phyloP scores from a whole-genome alignment of 2,113 vertebrate genomes.

The Heliornis fulica region DNA sequence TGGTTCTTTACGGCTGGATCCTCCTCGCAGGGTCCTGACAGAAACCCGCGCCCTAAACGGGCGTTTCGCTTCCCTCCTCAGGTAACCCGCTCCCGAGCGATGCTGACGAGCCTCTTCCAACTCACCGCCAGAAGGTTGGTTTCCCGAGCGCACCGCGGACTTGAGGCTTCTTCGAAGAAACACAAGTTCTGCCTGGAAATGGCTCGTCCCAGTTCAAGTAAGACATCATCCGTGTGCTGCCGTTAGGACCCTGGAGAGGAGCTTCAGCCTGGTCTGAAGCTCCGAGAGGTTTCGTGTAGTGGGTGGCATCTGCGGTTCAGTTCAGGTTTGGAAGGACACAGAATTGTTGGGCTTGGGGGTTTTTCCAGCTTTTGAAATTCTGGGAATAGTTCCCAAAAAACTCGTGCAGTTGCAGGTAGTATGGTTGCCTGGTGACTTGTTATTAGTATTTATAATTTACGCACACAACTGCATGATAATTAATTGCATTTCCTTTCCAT shows the following conservation, averaged over 20 bases:
- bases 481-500: not conserved
- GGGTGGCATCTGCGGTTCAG: not conserved
- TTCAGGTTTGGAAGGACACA: not conserved
- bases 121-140: conserved; percentile 13
- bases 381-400: not conserved
- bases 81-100: not conserved
- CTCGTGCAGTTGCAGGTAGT: rapidly evolving
- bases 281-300: rapidly evolving
- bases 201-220: conserved; percentile 78
- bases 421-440: rapidly evolving
- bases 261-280: not conserved
- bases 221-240: not conserved
- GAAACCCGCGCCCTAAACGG: not conserved
- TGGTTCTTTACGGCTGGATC: not conserved
- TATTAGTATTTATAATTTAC: not conserved
- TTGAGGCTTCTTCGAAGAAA: conserved; percentile 22
- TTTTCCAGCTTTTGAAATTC: not conserved
- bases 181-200: conserved; percentile 52
- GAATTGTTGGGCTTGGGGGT: not conserved
- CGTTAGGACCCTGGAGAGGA: not conserved
- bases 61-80: not conserved
- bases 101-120: conserved; percentile 66
- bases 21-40: not conserved
- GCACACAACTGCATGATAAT: rapidly evolving
- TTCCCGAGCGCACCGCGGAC: conserved; percentile 9